Percentiles rank a stretch among this genome's conserved stretches.
phyloP scores from a whole-genome alignment of 2,113 vertebrate species.

The Alouatta palliata region DNA sequence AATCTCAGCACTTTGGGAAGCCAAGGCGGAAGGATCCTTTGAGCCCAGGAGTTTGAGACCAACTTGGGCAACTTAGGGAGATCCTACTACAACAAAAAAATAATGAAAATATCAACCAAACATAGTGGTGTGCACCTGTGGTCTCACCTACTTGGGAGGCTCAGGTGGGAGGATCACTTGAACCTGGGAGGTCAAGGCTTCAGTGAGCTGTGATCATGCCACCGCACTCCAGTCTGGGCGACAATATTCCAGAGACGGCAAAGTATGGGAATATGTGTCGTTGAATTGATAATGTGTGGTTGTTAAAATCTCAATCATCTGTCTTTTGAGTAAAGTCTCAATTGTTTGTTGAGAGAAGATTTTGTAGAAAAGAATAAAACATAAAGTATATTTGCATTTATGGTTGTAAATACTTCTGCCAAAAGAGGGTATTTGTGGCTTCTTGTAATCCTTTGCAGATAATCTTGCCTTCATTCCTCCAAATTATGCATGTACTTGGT shows the following conservation, averaged over 20 bases:
- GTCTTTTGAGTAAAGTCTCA: background rate
- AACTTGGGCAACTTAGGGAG: too few relatives aligned
- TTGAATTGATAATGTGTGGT: background rate
- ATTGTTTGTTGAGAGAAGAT: background rate
- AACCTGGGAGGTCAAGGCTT: background rate
- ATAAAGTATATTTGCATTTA: background rate
- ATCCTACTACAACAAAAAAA: too few relatives aligned
- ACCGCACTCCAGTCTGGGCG: background rate
- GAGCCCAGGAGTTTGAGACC: too few relatives aligned
- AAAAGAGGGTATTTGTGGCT: background rate
- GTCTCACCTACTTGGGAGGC: background rate
- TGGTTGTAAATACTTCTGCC: conserved; percentile 10
- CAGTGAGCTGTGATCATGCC: background rate
- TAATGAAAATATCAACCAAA: too few relatives aligned
- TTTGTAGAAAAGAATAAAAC: conserved; percentile 23
- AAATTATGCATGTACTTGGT: background rate
- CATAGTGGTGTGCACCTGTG: too few relatives aligned
- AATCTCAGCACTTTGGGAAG: too few relatives aligned
- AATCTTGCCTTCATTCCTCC: background rate
- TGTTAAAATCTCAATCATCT: background rate
- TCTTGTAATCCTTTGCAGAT: background rate
- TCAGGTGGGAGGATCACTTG: background rate
- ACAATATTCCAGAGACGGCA: background rate
- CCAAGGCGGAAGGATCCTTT: too few relatives aligned
- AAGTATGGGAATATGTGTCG: background rate